These are phyloP conservation scores for Drosophila neocordata DNA, from an alignment of 1,140 invertebrate genomes.

Conservation along the genomic window DNA sequence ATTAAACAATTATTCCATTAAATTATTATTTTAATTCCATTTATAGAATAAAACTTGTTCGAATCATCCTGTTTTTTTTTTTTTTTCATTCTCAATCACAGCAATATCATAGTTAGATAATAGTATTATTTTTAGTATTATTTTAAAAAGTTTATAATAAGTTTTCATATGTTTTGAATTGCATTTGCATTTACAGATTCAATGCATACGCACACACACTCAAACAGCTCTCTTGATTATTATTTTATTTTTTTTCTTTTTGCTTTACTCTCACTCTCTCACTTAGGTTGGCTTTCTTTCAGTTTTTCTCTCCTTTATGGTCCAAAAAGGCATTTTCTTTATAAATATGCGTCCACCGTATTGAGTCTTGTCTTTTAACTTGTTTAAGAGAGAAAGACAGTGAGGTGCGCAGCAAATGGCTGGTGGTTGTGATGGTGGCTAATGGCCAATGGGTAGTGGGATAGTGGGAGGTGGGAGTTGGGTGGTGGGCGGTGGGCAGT, in stretches of 20 bases:
- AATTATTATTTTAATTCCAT: no score
- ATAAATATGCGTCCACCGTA: not conserved
- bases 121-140: no score
- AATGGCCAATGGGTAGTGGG: not conserved
- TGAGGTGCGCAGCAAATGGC: not conserved
- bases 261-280: not conserved
- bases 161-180: not conserved
- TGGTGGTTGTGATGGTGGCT: not conserved
- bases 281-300: not conserved
- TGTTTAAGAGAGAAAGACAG: slow-evolving; percentile 19
- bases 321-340: not conserved
- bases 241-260: no score
- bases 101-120: no score
- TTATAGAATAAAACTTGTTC: no score
- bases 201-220: not conserved
- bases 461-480: not conserved
- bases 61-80: no score
- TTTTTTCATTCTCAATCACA: no score
- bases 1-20: no score
- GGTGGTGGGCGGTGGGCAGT: not conserved
- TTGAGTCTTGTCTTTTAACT: slow-evolving; percentile 44
- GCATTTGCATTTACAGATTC: not conserved
- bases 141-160: not conserved
- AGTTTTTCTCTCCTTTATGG: not conserved
- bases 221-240: no score